phyloP scores from a whole-genome alignment of 2,888 invertebrate species.

The Molanna angustata region DNA sequence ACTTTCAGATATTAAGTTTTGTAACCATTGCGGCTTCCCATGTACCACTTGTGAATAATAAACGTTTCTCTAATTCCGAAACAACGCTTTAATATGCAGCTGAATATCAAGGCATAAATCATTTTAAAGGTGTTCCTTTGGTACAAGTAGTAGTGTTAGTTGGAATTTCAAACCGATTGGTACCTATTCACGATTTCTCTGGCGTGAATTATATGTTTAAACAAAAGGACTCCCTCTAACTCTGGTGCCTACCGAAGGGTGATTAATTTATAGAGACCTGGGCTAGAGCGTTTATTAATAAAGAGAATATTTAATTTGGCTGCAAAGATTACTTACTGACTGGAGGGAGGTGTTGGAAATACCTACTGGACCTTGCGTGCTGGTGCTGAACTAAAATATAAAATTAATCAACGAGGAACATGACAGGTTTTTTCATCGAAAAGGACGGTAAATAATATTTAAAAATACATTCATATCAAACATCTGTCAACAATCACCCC shows the following conservation, averaged over 20 bases:
- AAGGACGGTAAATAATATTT: no score
- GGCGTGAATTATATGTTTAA: constrained; percentile 7
- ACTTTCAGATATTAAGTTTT: not conserved
- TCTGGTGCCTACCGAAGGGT: constrained; percentile 1
- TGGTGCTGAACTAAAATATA: no score
- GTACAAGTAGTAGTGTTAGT: not conserved
- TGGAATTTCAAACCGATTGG: not conserved
- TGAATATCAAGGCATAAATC: constrained; percentile 19
- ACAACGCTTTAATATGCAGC: constrained; percentile 26
- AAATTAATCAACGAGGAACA: no score
- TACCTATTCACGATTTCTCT: constrained; percentile 5
- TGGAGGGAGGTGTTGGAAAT: no score
- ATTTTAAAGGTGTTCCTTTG: constrained; percentile 14
- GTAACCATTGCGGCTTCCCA: constrained; percentile 2
- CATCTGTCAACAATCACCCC: no score
- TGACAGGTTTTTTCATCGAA: no score
- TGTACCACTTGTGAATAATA: constrained; percentile 9
- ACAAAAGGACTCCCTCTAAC: constrained; percentile 6
- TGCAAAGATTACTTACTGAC: constrained; percentile 8
- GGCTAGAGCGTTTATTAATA: constrained; percentile 4
- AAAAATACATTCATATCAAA: no score
- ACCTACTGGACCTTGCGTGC: no score
- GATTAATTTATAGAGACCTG: constrained; percentile 8
- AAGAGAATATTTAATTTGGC: constrained; percentile 8
- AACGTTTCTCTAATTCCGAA: constrained; percentile 16